Base-by-base conservation (phyloP, 1,140 invertebrate genomes). In the Nephila pilipes region DNA sequence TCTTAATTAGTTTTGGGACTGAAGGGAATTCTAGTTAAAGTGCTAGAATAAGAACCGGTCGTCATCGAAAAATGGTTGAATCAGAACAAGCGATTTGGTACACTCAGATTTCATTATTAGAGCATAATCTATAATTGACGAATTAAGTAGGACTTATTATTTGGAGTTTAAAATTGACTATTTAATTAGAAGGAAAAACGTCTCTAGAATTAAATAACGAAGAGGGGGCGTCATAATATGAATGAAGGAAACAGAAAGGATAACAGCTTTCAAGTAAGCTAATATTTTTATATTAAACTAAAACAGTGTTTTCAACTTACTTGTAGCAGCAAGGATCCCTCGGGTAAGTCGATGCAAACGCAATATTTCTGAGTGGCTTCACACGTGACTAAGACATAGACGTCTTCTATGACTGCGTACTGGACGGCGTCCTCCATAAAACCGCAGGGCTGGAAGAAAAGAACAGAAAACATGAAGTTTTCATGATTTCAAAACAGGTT, bases 321-420 rank as follows among this genome's bases (percentile, higher is more conserved):
- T 96, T 98, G 97, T 36, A 98, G 95, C 5, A 98, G 95, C 22
- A 98, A 95, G 57, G 97, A 98, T 79, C 97, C 97, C 95, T 98
- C 97, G 10, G 97, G 96, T 94, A 98, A 96, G 54, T 97, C 97
- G 94, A 98, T 97, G 94, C 97, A 96, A 87, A 98, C 96, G 95
- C 97, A 98, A 95, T 97, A 98, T 95, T 97, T 97, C 94, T 98
- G 97, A 20, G 97, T 97, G 2, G 97, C 96, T 94, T 98, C 97
- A 97, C 97, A 98, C 93, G 97, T 96, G 4, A 97, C 96, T 5
- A 98, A 97, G 83, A 97, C 96, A 94, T 97, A 97, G 1, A 98
- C 97, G 95, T 98, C 97, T 94, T 97, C 97, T 96, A 98, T 97
- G 94, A 96, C 96, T 94, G 97, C 97, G 95, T 98, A 98, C 2